Base-by-base conservation (phyloP, 2,113 vertebrate genomes). In the Paracanthobrama guichenoti region DNA sequence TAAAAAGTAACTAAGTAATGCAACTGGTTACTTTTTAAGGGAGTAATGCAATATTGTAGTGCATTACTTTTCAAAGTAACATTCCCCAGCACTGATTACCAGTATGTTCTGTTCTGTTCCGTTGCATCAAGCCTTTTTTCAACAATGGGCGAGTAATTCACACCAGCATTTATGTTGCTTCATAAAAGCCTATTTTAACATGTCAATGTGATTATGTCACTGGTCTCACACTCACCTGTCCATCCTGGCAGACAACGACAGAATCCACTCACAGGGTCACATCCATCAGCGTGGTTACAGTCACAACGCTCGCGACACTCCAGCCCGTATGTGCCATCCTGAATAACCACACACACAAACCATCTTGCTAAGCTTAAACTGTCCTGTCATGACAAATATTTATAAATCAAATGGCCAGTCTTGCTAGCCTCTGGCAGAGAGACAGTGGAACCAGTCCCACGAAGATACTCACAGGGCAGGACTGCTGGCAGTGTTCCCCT, bases 181-280 rank as follows among this genome's bases (percentile, higher is more conserved):
- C 35, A 13, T 71, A 42, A 71, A 71, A 42, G 1, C 67, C 35
- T 44, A 71, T 46, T 72, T 78, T 18, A 78, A 62, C 35, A 26
- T 7, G 22, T 42, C n/a, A 13, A 13, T 77, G 62, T 59, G 64
- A 71, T 66, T 53, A 26, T 67, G 48, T 84, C 44, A 85, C 8
- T 13, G 18, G 24, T 44, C 39, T 72, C 85, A 64, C 60, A 88
- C 90, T 93, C 90, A 99, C 98, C 98, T 94, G 97, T 99, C 98
- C 98, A 99, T 26, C 98, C 98, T 0, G 98, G 95, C 12, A 97
- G 94, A 89, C 98, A 99, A 92, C 94, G 97, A 90, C 98, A 99
- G 90, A 97, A 95, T 5, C 98, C 98, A 0, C 95, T 97, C 88
- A 97, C 89, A 13, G 96, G 94, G 53, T 99, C 96, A 2, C 98